A percentile compares a stretch with the other conserved stretches of the same genome.
Evolutionary conservation across 2,888 invertebrate species (phyloP).

Genomic region (Pyrrhosoma nymphula): DNA sequence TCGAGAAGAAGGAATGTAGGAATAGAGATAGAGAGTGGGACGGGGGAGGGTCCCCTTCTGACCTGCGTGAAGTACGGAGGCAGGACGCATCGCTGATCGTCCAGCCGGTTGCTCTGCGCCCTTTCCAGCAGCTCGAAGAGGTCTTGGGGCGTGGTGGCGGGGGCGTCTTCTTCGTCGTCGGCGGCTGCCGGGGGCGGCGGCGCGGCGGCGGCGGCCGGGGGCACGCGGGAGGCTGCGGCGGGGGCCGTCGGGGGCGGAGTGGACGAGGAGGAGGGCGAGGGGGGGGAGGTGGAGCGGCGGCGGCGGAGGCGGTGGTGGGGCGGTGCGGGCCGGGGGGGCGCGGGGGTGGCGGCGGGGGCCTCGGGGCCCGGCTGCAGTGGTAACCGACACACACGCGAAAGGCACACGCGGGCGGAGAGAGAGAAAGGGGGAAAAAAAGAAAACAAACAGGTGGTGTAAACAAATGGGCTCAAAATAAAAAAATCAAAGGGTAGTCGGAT

Average conservation of each 20-base stretch:
- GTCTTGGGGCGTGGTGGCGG: slow-evolving; percentile 79
- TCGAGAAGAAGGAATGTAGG: no score
- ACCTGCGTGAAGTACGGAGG: slow-evolving; percentile 95
- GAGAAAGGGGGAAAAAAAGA: background rate
- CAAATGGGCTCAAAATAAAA: background rate
- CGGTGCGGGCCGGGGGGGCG: background rate
- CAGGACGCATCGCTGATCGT: slow-evolving; percentile 98
- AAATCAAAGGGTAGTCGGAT: background rate
- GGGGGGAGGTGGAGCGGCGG: background rate
- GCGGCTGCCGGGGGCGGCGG: background rate
- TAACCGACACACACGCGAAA: background rate
- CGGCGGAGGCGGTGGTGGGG: slow-evolving; percentile 4
- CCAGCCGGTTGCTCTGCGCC: slow-evolving; percentile 95
- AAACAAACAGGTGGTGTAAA: background rate
- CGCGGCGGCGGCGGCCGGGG: background rate
- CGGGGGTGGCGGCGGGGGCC: background rate
- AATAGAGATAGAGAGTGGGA: background rate
- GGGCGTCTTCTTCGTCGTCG: background rate
- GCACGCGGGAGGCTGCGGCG: background rate
- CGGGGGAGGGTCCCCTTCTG: slow-evolving; percentile 74
- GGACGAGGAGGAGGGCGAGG: background rate
- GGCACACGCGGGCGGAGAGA: background rate
- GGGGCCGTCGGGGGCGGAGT: slow-evolving; percentile 1
- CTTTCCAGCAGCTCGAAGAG: slow-evolving; percentile 96
- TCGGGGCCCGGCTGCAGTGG: background rate